Percentiles rank a stretch among this genome's conserved stretches.
Evolutionary conservation across 2,797 vertebrate species (phyloP).

Genomic region (Bucorvus abyssinicus): DNA sequence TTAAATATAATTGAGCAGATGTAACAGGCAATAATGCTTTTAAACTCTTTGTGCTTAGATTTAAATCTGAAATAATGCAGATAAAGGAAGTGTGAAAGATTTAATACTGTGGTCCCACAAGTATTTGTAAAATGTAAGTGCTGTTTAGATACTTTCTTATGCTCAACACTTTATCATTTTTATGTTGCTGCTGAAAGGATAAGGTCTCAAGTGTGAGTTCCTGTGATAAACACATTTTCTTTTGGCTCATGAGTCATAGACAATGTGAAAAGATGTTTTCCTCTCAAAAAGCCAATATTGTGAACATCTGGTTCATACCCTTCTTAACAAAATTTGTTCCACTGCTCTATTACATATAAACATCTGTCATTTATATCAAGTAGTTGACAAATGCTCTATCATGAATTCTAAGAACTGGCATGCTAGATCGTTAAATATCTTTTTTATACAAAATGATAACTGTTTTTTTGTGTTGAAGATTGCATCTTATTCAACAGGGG

Average conservation of each 20-base stretch:
- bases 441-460: constrained; percentile 58
- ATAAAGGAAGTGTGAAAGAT: constrained; percentile 42
- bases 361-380: constrained; percentile 79
- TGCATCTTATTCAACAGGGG: constrained; percentile 51
- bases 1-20: constrained; percentile 44
- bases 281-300: constrained; percentile 63
- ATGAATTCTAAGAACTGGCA: constrained; percentile 47
- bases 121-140: constrained; percentile 29
- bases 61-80: constrained; percentile 53
- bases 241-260: constrained; percentile 51
- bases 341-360: constrained; percentile 74
- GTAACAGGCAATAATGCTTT: constrained; percentile 14
- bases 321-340: constrained; percentile 77
- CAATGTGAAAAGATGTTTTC: constrained; percentile 67
- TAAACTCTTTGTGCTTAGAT: constrained; percentile 29
- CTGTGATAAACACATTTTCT: constrained; percentile 62
- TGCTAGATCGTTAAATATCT: constrained; percentile 39
- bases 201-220: constrained; percentile 40
- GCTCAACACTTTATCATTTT: constrained; percentile 26
- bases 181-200: constrained; percentile 67
- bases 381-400: constrained; percentile 63
- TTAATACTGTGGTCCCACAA: constrained; percentile 17
- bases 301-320: constrained; percentile 78
- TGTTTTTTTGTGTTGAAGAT: constrained; percentile 59
- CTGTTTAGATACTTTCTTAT: neutral